Base-by-base conservation (phyloP, 2,797 vertebrate genomes). In the Percopsis omiscomaycus region DNA sequence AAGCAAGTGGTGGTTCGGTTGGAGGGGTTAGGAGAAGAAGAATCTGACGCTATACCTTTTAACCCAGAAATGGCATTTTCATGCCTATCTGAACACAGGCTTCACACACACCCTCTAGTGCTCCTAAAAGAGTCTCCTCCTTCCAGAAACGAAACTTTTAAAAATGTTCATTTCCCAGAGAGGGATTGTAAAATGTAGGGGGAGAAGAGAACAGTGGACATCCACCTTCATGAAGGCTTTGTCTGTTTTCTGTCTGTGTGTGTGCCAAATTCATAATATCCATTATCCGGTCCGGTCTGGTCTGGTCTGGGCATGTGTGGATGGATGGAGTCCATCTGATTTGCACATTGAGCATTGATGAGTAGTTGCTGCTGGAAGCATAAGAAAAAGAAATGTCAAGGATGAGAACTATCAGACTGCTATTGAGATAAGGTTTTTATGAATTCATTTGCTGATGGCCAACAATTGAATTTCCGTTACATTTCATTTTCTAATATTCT, bases 341-440 rank as follows among this genome's bases (percentile, higher is more conserved):
- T 3, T 64, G 56, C 74, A 78, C 75, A 65, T 69, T 68, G 72
- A 73, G 73, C 68, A 30, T 67, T 74, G 73, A 56, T 46, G 5
- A 79, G 60, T 68, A 49, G 57, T 72, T 75, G 55, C 63, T 73
- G 68, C 77, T 87, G 81, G 78, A 80, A 80, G 54, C 54, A 83
- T 74, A 75, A 66, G 30, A 64, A 15, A 27, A 47, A 47, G 16
- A 59, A 27, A 4, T 1, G 14, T 75, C 54, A 16, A 73, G 67
- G 69, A 71, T 77, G 73, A 73, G 66, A 80, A 81, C 52, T 55
- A 58, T 64, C 66, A 44, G 61, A 6, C 71, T 44, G 61, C 45
- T 56, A 62, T 83, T 71, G 59, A 75, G 73, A 79, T 81, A 51
- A 66, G 59, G 11, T 2, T 2, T 58, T 57, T 29, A 46, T 54